phyloP scores from a whole-genome alignment of 2,797 vertebrate genomes.

The Valencia hispanica region DNA sequence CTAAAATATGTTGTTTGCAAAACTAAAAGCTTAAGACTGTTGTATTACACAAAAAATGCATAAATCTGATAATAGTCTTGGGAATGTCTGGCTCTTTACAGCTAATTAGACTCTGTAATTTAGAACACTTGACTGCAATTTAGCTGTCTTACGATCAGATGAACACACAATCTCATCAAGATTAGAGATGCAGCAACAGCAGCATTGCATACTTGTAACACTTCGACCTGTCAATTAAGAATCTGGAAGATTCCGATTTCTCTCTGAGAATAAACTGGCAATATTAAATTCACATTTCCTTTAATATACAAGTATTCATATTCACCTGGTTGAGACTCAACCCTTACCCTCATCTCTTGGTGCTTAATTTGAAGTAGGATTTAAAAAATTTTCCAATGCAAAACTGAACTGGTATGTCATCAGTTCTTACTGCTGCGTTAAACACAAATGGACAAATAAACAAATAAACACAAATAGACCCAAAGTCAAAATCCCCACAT shows the following conservation, averaged over 20 bases:
- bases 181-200: slow-evolving; percentile 6
- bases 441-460: neutral
- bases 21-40: slow-evolving; percentile 23
- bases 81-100: slow-evolving; percentile 27
- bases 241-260: neutral
- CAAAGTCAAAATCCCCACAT: neutral
- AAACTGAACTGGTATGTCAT: neutral
- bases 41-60: slow-evolving; percentile 10
- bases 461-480: too few relatives aligned
- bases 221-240: slow-evolving; percentile 1
- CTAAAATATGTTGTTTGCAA: slow-evolving; percentile 10
- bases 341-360: neutral
- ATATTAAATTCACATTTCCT: neutral
- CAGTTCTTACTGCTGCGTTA: neutral
- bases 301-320: neutral
- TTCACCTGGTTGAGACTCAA: neutral
- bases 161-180: slow-evolving; percentile 21
- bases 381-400: neutral
- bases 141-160: slow-evolving; percentile 33
- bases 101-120: slow-evolving; percentile 38
- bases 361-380: neutral
- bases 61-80: slow-evolving; percentile 29
- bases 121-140: slow-evolving; percentile 37
- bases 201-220: slow-evolving; percentile 3
- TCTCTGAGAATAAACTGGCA: neutral